Conservation (phyloP, 1,140 invertebrate species). For the Lepidurus couesii region DNA sequence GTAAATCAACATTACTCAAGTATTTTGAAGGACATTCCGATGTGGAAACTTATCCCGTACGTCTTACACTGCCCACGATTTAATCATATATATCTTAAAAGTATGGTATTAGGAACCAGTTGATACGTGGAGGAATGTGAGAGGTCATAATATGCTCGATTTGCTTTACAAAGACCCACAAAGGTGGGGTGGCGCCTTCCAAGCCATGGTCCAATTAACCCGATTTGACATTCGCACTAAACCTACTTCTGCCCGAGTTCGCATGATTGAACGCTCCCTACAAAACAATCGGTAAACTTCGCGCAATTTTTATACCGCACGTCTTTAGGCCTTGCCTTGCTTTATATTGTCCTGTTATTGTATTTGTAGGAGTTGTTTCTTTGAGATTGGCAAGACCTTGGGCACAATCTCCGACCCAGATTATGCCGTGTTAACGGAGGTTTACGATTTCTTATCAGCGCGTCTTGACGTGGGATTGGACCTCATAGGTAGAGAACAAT, state of each 20-base stretch:
- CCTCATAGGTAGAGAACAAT: constrained; percentile 30
- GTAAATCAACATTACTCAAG: constrained; percentile 83
- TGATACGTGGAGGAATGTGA: constrained; percentile 73
- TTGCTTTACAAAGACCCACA: constrained; percentile 77
- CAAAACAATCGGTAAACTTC: constrained; percentile 59
- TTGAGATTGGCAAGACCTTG: constrained; percentile 30
- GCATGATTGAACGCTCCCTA: constrained; percentile 83
- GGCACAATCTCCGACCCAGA: constrained; percentile 27
- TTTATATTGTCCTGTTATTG: neutral
- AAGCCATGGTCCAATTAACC: constrained; percentile 82
- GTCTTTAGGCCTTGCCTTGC: neutral
- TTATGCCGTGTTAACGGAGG: neutral
- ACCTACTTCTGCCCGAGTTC: constrained; percentile 57
- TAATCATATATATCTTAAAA: neutral
- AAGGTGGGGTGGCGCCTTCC: constrained; percentile 76
- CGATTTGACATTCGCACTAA: constrained; percentile 72
- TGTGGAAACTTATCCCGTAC: constrained; percentile 33
- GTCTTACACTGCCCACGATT: constrained; percentile 32
- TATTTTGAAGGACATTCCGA: constrained; percentile 61
- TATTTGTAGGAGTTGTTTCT: constrained; percentile 29
- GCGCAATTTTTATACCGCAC: neutral
- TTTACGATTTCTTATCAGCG: constrained; percentile 28
- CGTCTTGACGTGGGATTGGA: constrained; percentile 22
- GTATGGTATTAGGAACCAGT: constrained; percentile 59
- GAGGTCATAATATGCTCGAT: constrained; percentile 75